phyloP scores from a whole-genome alignment of 2,888 invertebrate species.

The Platycnemis pennipes region DNA sequence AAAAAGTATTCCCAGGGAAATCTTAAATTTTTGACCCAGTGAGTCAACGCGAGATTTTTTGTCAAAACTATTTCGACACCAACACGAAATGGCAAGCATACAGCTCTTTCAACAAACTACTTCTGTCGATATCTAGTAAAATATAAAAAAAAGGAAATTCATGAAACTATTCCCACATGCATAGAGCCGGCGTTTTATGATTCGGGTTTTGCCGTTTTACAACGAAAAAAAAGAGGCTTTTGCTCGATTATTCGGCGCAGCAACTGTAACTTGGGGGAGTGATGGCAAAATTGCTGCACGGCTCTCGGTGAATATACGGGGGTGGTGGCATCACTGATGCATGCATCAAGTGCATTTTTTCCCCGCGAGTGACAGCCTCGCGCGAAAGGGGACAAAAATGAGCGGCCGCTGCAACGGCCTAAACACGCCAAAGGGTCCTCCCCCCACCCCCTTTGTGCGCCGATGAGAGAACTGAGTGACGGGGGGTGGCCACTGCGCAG shows the following conservation, averaged over 20 bases:
- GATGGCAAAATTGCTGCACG: background rate
- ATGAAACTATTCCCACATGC: too few relatives aligned
- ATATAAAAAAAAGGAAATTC: too few relatives aligned
- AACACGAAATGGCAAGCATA: too few relatives aligned
- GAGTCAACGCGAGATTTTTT: too few relatives aligned
- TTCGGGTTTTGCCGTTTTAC: too few relatives aligned
- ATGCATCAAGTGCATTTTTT: background rate
- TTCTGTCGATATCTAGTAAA: too few relatives aligned
- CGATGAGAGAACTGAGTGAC: background rate
- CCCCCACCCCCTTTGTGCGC: too few relatives aligned
- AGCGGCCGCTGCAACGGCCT: background rate
- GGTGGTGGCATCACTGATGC: background rate
- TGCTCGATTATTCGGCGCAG: background rate
- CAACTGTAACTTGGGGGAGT: background rate
- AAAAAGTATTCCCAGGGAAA: too few relatives aligned
- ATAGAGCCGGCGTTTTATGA: too few relatives aligned
- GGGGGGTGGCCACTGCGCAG: background rate
- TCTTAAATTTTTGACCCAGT: too few relatives aligned
- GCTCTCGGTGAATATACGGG: background rate
- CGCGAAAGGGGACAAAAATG: constrained; percentile 6
- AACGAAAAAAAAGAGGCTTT: background rate
- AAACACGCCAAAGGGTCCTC: background rate
- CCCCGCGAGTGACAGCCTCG: background rate
- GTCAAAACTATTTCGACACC: too few relatives aligned
- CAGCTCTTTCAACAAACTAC: too few relatives aligned